phyloP scores from a whole-genome alignment of 1,140 invertebrate genomes.

The Sitophilus oryzae region DNA sequence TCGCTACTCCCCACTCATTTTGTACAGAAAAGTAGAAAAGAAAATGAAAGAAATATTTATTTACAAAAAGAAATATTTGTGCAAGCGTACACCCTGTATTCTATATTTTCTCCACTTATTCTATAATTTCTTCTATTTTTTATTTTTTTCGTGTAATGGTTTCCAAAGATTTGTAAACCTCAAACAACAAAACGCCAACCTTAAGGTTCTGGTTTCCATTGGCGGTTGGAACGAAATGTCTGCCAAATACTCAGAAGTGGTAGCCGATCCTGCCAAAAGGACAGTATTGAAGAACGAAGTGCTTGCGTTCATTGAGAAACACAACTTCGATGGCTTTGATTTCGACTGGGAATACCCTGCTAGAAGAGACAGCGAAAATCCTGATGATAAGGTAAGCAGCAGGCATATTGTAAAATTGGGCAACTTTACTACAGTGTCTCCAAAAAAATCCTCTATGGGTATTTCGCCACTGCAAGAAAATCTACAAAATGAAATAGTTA shows the following conservation, averaged over 20 bases:
- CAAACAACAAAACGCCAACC: conserved; percentile 52
- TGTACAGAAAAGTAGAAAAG: too few species aligned
- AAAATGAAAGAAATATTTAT: too few species aligned
- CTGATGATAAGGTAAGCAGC: conserved; percentile 17
- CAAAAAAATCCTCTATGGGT: too few species aligned
- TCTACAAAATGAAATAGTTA: too few species aligned
- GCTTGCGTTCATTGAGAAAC: conserved; percentile 59
- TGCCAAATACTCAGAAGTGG: conserved; percentile 51
- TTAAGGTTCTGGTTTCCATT: conserved; percentile 65
- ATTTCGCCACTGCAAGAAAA: too few species aligned
- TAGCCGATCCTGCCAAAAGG: conserved; percentile 24
- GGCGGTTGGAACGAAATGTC: conserved; percentile 72
- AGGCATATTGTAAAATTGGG: too few species aligned
- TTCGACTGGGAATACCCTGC: conserved; percentile 82
- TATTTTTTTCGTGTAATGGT: conserved; percentile 38
- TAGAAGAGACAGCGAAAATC: conserved; percentile 26
- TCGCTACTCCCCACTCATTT: too few species aligned
- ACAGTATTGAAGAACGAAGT: conserved; percentile 37
- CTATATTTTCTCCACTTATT: neutral
- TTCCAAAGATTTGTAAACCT: conserved; percentile 49
- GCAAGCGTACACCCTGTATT: too few species aligned
- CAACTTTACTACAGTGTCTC: too few species aligned
- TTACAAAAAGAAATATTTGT: neutral
- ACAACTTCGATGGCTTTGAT: conserved; percentile 75
- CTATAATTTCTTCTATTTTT: neutral